phyloP scores from a whole-genome alignment of 2,113 vertebrate genomes.

The Gobius niger region DNA sequence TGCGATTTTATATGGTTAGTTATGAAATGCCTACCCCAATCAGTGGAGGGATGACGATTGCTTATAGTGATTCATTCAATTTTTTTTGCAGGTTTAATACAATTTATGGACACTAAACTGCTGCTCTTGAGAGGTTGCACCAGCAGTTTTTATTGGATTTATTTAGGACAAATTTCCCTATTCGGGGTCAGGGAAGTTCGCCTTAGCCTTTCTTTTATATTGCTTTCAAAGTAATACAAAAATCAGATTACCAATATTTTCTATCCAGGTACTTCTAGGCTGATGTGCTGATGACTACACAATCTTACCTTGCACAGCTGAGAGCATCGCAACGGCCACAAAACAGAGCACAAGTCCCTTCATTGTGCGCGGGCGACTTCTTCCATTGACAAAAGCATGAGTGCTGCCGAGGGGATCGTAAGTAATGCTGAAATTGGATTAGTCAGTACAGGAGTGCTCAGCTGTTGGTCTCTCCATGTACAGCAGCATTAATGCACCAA shows the following conservation, averaged over 20 bases:
- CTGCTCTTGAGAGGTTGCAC: no score
- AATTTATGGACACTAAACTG: neutral
- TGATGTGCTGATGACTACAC: neutral
- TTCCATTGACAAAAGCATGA: slow-evolving; percentile 23
- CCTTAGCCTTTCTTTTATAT: no score
- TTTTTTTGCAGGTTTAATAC: neutral
- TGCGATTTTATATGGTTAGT: neutral
- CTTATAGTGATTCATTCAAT: neutral
- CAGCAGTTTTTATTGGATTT: no score
- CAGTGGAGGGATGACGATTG: neutral
- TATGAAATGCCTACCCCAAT: neutral
- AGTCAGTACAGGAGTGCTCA: slow-evolving; percentile 33
- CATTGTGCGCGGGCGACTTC: slow-evolving; percentile 44
- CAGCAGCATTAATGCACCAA: slow-evolving; percentile 14
- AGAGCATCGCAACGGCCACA: slow-evolving; percentile 46
- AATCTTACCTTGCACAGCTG: slow-evolving; percentile 52
- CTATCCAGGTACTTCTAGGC: neutral
- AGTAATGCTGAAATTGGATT: slow-evolving; percentile 57
- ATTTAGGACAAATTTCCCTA: no score
- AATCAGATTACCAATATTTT: no score
- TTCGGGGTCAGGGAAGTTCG: no score
- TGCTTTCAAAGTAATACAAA: no score
- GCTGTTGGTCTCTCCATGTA: slow-evolving; percentile 24
- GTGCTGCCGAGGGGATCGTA: slow-evolving; percentile 12
- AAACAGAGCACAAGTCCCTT: slow-evolving; percentile 45